A percentile compares a stretch with the other conserved stretches of the same genome.
phyloP scores from a whole-genome alignment of 2,797 vertebrate species.

The Carapus acus region DNA sequence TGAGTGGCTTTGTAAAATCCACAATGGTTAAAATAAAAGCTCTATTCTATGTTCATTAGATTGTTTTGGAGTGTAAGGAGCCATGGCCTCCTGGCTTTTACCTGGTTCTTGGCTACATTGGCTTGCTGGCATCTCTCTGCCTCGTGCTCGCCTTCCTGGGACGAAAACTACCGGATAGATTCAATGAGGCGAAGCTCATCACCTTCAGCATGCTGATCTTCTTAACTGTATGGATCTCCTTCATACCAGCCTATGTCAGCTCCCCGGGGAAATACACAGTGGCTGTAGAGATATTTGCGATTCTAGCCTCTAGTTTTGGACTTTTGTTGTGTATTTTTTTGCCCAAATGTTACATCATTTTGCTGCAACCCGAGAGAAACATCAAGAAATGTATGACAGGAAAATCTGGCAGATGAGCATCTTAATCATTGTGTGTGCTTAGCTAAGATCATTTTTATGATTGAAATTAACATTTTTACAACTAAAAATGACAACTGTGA shows the following conservation, averaged over 20 bases:
- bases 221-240: constrained; percentile 73
- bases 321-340: constrained; percentile 71
- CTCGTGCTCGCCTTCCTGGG: constrained; percentile 70
- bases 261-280: constrained; percentile 73
- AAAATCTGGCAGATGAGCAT: constrained; percentile 30
- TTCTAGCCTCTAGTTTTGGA: constrained; percentile 72
- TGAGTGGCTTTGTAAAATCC: no score
- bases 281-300: constrained; percentile 74
- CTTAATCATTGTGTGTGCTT: no score
- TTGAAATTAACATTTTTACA: no score
- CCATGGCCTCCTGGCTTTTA: constrained; percentile 72
- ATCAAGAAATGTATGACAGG: constrained; percentile 65
- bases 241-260: constrained; percentile 72
- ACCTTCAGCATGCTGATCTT: constrained; percentile 77
- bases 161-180: constrained; percentile 70
- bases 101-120: constrained; percentile 71
- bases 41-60: constrained; percentile 28
- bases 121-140: constrained; percentile 68
- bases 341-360: constrained; percentile 74
- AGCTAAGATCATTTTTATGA: no score
- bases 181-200: constrained; percentile 75
- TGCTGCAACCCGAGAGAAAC: constrained; percentile 68
- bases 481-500: no score
- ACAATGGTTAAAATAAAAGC: no score
- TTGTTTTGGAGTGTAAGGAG: constrained; percentile 72